Evolutionary conservation across 2,113 vertebrate species (phyloP).

Genomic region (Prunella himalayana): DNA sequence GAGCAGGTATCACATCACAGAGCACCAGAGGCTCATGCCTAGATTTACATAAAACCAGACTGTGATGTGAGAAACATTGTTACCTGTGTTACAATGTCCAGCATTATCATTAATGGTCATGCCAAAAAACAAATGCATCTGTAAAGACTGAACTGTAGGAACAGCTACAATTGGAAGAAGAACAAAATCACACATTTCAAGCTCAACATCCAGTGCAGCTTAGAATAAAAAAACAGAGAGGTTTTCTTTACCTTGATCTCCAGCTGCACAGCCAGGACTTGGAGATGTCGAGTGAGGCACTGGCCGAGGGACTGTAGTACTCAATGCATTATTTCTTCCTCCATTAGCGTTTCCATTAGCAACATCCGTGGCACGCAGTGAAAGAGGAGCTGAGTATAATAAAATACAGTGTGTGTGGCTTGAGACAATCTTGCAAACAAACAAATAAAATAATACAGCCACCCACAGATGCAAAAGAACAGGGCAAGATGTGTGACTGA

Average conservation of each 20-base stretch:
- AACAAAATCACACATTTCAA: background rate
- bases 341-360: conserved; percentile 77
- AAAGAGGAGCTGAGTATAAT: conserved; percentile 74
- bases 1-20: background rate
- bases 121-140: background rate
- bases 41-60: background rate
- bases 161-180: background rate
- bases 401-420: conserved; percentile 20
- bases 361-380: conserved; percentile 77
- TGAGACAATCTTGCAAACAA: conserved; percentile 32
- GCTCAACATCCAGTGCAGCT: background rate
- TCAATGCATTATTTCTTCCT: conserved; percentile 73
- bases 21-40: background rate
- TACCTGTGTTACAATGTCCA: background rate
- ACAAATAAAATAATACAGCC: background rate
- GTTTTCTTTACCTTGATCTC: conserved; percentile 78
- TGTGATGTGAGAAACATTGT: background rate
- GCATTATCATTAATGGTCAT: background rate
- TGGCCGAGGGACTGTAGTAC: conserved; percentile 77
- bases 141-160: background rate
- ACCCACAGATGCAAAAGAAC: background rate
- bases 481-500: background rate
- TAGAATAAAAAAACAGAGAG: background rate
- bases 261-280: conserved; percentile 75
- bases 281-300: conserved; percentile 72